These are phyloP conservation scores for Achroia grisella DNA, from an alignment of 1,140 invertebrate species.

Conservation along the genomic window DNA sequence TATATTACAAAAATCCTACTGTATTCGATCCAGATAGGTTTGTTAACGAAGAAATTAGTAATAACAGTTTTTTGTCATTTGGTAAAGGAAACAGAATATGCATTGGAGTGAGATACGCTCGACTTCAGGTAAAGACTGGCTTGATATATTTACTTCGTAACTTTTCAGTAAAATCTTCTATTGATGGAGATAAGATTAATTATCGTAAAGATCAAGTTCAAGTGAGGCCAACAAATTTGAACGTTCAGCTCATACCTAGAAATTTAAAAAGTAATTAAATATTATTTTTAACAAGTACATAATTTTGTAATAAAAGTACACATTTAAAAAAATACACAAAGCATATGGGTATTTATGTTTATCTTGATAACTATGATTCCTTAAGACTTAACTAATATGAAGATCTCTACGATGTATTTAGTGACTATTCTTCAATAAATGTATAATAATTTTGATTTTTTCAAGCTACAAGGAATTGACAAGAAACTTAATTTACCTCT, in stretches of 20 bases:
- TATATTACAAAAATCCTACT: conserved; percentile 75
- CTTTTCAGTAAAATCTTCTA: neutral
- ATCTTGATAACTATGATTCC: too few species aligned
- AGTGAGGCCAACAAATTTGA: neutral
- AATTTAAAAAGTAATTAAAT: neutral
- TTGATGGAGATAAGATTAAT: neutral
- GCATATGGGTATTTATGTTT: too few species aligned
- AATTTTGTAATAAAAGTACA: too few species aligned
- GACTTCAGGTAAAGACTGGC: conserved; percentile 63
- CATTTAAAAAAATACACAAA: too few species aligned
- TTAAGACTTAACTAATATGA: too few species aligned
- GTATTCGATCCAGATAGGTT: conserved; percentile 78
- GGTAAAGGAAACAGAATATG: conserved; percentile 82
- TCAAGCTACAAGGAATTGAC: too few species aligned
- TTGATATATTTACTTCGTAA: conserved; percentile 12
- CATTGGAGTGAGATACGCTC: conserved; percentile 76
- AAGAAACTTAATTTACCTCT: too few species aligned
- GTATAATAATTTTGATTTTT: too few species aligned
- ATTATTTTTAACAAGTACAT: too few species aligned
- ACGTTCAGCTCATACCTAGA: conserved; percentile 1
- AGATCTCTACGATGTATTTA: too few species aligned
- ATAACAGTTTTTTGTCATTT: conserved; percentile 78
- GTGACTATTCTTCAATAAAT: too few species aligned
- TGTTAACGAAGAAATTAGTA: conserved; percentile 64
- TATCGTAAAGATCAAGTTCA: neutral